Evolutionary conservation across 1,140 invertebrate genomes (phyloP).

Genomic region (Lerema accius): DNA sequence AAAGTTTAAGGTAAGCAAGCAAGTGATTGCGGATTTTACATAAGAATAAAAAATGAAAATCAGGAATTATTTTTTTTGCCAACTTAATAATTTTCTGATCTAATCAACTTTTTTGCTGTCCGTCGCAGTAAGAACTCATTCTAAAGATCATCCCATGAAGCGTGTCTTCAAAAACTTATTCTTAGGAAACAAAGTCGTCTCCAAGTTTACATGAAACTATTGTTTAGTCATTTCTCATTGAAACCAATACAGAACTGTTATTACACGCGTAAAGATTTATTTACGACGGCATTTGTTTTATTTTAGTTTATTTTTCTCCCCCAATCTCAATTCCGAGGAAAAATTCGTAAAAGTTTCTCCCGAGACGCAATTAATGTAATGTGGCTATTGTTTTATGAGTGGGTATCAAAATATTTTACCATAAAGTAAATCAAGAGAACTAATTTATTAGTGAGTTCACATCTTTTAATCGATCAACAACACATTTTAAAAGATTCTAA

Average conservation of each 20-base stretch:
- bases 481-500: too few species aligned
- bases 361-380: not conserved
- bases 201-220: slow-evolving; percentile 75
- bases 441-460: too few species aligned
- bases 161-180: slow-evolving; percentile 71
- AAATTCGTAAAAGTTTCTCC: not conserved
- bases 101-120: slow-evolving; percentile 44
- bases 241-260: slow-evolving; percentile 41
- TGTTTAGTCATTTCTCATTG: slow-evolving; percentile 76
- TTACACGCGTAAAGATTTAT: slow-evolving; percentile 32
- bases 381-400: too few species aligned
- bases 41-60: too few species aligned
- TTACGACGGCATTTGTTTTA: not conserved
- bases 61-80: too few species aligned
- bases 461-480: too few species aligned
- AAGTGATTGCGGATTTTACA: too few species aligned
- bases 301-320: slow-evolving; percentile 13
- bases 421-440: too few species aligned
- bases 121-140: slow-evolving; percentile 62
- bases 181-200: slow-evolving; percentile 61
- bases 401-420: too few species aligned
- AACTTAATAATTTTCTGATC: too few species aligned
- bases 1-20: too few species aligned
- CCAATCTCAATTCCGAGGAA: not conserved
- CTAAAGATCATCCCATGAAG: slow-evolving; percentile 74